Evolutionary conservation across 37 sponge, comb jelly and placozoan species (phyloP), one percentile per base, ranked within the genome.

Genomic region (Aphrocallistes beatrix): DNA sequence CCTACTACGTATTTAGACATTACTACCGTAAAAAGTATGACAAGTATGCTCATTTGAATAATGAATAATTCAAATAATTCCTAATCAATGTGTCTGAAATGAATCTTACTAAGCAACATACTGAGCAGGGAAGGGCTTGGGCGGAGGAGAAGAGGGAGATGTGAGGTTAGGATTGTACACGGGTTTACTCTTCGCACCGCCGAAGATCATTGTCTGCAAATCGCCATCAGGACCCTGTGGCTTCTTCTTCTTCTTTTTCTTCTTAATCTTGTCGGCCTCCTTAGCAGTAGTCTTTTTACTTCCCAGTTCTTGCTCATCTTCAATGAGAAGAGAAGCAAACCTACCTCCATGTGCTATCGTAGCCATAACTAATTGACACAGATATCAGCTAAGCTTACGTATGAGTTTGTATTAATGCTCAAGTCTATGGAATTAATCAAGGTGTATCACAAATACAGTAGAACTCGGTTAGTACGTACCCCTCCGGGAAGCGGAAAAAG

Each of bases 181-280:
- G 34, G 75, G 75, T 30, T 60, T 60, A 13, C 21, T 60, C 75
- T 60, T 60, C 10, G 75, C 8, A 3, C 75, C 75, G 1, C 75
- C 75, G 34, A 60, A 60, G 10, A 60, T 60, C 75, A 60, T 60
- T 25, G 75, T 60, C 75, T 60, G 75, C 3, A 60, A 30, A 60
- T 60, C 75, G 6, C 75, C 75, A 13, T 60, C 75, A 19, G 75
- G 17, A 1, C 17, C 75, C n/a, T 21, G 25, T 16, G 45, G 6
- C 75, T 60, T 60, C 75, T 60, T 60, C 34, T 60, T 60, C 75
- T 60, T 60, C 34, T 60, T 60, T 28, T 60, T 60, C 75, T 60
- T 60, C 21, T 60, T 60, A 60, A 30, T 32, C 34, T 60, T 60
- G 34, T 60, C 75, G n/a, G 75, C 25, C 6, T 60, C 75, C 75